Evolutionary conservation across 2,888 invertebrate species (phyloP).

Genomic region (Sinopyrophorus schimmeli): DNA sequence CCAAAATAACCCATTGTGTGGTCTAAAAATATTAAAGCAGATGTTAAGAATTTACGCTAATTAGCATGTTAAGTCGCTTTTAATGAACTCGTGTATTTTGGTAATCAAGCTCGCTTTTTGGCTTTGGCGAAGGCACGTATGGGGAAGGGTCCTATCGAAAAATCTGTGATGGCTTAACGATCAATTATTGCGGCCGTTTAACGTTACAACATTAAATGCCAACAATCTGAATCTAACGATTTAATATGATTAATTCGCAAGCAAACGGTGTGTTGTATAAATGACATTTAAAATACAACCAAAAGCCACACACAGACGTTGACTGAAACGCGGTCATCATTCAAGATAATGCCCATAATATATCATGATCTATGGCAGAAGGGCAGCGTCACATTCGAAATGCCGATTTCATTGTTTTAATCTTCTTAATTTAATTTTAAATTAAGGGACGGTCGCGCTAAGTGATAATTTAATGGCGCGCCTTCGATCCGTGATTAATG

Average conservation of each 20-base stretch:
- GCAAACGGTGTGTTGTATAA: conserved; percentile 41
- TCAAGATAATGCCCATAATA: conserved; percentile 47
- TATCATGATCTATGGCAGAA: conserved; percentile 30
- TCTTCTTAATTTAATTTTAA: conserved; percentile 15
- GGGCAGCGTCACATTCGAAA: conserved; percentile 26
- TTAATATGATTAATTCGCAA: conserved; percentile 34
- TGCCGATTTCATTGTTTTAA: conserved; percentile 13
- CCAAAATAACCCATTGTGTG: conserved; percentile 41
- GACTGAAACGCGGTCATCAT: conserved; percentile 49
- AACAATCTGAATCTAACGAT: conserved; percentile 17
- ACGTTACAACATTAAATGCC: conserved; percentile 6
- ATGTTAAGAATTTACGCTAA: conserved; percentile 47
- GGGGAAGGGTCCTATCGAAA: too few species aligned
- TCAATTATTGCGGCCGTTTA: conserved; percentile 1
- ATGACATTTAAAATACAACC: conserved; percentile 46
- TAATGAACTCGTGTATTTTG: conserved; percentile 39
- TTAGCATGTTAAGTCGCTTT: conserved; percentile 40
- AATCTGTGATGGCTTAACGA: too few species aligned
- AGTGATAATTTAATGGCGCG: conserved; percentile 23
- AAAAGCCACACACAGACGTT: conserved; percentile 48
- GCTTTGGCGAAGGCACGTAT: too few species aligned
- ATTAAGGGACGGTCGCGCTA: not conserved
- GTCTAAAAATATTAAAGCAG: conserved; percentile 47
- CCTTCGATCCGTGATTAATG: conserved; percentile 23
- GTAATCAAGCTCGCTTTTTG: too few species aligned